Evolutionary conservation across 2,888 invertebrate species (phyloP), one percentile per base, ranked within the genome.

Genomic region (Rhyacophila evoluta): DNA sequence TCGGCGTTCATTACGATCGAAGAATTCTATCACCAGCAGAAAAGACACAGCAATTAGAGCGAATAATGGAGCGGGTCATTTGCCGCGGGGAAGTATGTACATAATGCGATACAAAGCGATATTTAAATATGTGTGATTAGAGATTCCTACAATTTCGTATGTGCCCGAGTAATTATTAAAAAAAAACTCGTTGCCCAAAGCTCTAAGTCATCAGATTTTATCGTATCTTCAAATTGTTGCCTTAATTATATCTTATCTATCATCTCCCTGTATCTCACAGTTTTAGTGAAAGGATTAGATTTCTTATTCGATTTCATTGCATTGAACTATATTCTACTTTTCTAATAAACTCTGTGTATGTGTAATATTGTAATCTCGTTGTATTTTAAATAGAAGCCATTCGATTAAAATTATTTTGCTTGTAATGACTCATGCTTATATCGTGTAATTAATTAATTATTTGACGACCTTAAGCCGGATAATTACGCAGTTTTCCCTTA

Each of bases 1-100:
- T 25, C 55, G 12, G 55, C 55, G 6, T 55, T 55, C 55, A 55
- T 55, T 55, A 55, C 19, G 55, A 55, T 55, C 55, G 55, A 55
- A 10, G 55, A 55, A 19, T 19, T 19, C 55, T n/a, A 8, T 15
- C 55, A 19, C 55, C 10, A 55, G 19, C 15, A 55, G 15, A 55
- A 55, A 55, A 55, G 55, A 55, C 55, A 19, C 19, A 19, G 25
- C 10, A 55, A 55, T 55, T 55, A 55, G 55, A 19, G 15, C 39
- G 39, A 1, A 38, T n/a, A 38, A 38, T 38, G n/a, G 38, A 38
- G 41, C 19, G 11, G 55, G 55, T 55, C 55, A 55, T 25, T 55
- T 55, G 19, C 55, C 25, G 15, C 55, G 12, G 55, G 55, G 55
- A 55, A 55, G 2, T 55, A 10, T 6, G 55, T 55, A 33, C n/a